Evolutionary conservation across 2,113 vertebrate species (phyloP).

Genomic region (Asarcornis scutulata): DNA sequence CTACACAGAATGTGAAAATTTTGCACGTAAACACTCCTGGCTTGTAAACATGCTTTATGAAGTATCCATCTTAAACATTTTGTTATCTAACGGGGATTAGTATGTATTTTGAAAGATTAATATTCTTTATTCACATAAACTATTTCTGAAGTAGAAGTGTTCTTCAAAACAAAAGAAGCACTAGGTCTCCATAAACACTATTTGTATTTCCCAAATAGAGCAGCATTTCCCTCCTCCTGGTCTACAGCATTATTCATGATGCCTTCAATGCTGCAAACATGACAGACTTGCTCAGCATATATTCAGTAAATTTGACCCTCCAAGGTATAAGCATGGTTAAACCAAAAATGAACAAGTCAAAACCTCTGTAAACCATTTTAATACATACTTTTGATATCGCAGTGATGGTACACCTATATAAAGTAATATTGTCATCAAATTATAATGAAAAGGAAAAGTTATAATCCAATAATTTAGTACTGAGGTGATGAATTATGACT

Average conservation of each 20-base stretch:
- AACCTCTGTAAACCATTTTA: slow-evolving; percentile 22
- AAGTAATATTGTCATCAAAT: slow-evolving; percentile 38
- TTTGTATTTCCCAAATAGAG: not conserved
- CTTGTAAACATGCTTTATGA: not conserved
- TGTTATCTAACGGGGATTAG: not conserved
- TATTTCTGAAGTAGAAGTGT: not conserved
- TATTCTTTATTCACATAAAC: not conserved
- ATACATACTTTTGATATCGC: not conserved
- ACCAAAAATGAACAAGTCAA: slow-evolving; percentile 43
- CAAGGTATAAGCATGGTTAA: not conserved
- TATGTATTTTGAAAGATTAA: not conserved
- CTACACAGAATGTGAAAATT: not conserved
- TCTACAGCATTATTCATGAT: not conserved
- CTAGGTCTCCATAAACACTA: not conserved
- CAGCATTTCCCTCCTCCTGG: not conserved
- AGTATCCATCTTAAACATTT: not conserved
- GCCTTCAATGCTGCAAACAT: slow-evolving; percentile 6
- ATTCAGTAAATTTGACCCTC: slow-evolving; percentile 18
- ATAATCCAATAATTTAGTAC: slow-evolving; percentile 4
- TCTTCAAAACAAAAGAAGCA: not conserved
- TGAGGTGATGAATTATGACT: slow-evolving; percentile 27
- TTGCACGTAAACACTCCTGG: not conserved
- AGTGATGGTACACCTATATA: slow-evolving; percentile 8
- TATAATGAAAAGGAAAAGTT: slow-evolving; percentile 34
- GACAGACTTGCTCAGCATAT: not conserved